These are phyloP conservation scores for Platysternon megacephalum DNA, from an alignment of 2,113 vertebrate genomes.

Conservation along the genomic window DNA sequence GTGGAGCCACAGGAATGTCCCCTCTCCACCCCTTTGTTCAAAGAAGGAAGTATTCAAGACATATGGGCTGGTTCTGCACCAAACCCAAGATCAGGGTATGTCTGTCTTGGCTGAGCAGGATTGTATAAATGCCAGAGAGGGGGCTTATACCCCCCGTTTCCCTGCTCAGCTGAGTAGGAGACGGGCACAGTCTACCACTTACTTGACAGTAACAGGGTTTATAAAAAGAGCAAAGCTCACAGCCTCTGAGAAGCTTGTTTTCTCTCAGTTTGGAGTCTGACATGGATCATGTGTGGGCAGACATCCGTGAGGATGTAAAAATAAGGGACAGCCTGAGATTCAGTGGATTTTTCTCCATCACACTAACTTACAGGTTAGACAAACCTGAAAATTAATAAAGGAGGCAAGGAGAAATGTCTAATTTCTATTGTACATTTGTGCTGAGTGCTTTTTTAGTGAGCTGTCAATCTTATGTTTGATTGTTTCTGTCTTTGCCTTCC, in stretches of 20 bases:
- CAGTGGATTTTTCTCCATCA: not conserved
- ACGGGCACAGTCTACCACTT: not conserved
- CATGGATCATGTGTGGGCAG: not conserved
- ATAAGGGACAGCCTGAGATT: not conserved
- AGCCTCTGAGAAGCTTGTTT: not conserved
- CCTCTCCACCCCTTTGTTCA: not conserved
- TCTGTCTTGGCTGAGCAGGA: not conserved
- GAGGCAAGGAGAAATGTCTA: not conserved
- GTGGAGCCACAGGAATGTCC: not conserved
- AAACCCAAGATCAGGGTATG: not conserved
- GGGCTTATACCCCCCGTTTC: not conserved
- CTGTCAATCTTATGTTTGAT: not conserved
- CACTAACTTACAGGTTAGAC: not conserved
- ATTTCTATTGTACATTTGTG: fast-evolving
- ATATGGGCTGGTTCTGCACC: not conserved
- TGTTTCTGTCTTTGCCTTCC: not conserved
- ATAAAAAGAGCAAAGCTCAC: not conserved
- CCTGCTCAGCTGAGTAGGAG: not conserved
- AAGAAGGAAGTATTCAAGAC: not conserved
- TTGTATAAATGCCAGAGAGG: not conserved
- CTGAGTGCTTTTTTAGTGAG: not conserved
- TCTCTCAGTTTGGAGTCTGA: not conserved
- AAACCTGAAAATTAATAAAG: not conserved
- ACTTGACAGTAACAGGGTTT: not conserved
- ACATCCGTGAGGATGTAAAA: not conserved